These are phyloP conservation scores for Globia sparganii DNA, from an alignment of 2,888 invertebrate genomes.

Conservation along the genomic window DNA sequence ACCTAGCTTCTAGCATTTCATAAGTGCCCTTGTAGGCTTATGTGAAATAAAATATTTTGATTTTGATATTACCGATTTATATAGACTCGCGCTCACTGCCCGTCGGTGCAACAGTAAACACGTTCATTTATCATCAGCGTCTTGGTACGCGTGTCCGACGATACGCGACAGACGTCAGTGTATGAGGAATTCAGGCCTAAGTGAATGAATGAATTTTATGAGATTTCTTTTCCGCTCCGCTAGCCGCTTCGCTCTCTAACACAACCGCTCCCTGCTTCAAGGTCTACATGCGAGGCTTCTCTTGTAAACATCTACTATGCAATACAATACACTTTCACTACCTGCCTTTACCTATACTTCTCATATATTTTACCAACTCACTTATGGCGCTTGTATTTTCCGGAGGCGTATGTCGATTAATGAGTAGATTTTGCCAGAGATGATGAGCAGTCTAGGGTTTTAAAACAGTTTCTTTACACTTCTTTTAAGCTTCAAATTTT, in stretches of 20 bases:
- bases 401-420: no score
- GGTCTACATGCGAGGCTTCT: slow-evolving; percentile 67
- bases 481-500: neutral
- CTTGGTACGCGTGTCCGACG: no score
- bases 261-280: slow-evolving; percentile 41
- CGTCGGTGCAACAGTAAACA: no score
- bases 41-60: no score
- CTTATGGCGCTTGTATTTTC: neutral
- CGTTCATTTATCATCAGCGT: no score
- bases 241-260: slow-evolving; percentile 63
- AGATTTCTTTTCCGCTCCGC: slow-evolving; percentile 54
- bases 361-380: slow-evolving; percentile 13
- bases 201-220: neutral
- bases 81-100: no score
- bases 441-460: neutral
- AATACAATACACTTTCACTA: slow-evolving; percentile 48
- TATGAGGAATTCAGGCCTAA: no score
- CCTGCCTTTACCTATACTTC: slow-evolving; percentile 2
- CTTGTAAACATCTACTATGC: slow-evolving; percentile 44
- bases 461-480: neutral
- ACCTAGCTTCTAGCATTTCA: no score
- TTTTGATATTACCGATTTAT: no score
- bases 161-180: no score
- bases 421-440: neutral
- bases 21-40: no score